A percentile compares a stretch with the other conserved stretches of the same genome.
Conservation (phyloP, 2,113 vertebrate genomes). For the Symphodus melops region DNA sequence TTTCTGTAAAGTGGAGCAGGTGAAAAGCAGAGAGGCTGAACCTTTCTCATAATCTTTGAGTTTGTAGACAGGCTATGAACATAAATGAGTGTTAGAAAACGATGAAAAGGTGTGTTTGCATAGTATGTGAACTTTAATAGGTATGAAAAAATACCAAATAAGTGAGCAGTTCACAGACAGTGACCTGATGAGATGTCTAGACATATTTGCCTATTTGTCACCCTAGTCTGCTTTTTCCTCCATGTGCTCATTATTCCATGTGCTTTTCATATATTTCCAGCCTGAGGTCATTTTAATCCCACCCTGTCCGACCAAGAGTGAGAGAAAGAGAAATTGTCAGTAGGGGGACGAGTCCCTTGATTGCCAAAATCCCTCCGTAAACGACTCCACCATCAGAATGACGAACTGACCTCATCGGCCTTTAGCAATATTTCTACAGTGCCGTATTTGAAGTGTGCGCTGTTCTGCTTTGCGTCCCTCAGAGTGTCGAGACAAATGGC, state of each 20-base stretch:
- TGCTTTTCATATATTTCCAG: not conserved
- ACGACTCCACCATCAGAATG: not conserved
- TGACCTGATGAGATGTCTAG: too few relatives aligned
- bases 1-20: too few relatives aligned
- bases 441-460: slow-evolving; percentile 33
- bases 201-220: not conserved
- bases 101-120: too few relatives aligned
- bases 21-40: too few relatives aligned
- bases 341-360: slow-evolving; percentile 11
- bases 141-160: too few relatives aligned
- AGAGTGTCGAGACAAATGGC: slow-evolving; percentile 5
- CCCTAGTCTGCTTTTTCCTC: not conserved
- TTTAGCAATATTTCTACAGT: slow-evolving; percentile 11
- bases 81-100: too few relatives aligned
- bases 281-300: slow-evolving; percentile 24
- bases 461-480: slow-evolving; percentile 24
- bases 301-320: not conserved
- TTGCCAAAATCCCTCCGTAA: slow-evolving; percentile 10
- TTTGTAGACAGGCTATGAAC: too few relatives aligned
- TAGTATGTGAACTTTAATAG: too few relatives aligned
- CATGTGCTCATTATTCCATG: not conserved
- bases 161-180: too few relatives aligned
- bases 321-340: not conserved
- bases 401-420: not conserved
- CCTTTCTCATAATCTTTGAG: too few relatives aligned